Conservation (phyloP, 1,140 invertebrate species). For the Lepidostoma basale region DNA sequence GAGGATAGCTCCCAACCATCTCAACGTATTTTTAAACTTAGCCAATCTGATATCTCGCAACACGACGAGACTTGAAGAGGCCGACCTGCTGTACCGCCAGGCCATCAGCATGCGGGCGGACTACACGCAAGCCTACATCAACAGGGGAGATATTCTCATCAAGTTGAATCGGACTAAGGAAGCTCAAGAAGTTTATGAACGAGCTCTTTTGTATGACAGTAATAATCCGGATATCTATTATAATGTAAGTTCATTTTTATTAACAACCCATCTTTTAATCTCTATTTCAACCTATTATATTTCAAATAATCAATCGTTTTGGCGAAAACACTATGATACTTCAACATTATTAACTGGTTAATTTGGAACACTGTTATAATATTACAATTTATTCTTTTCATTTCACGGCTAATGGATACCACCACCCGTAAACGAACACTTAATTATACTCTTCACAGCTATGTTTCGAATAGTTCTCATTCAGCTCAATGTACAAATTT, state of each 20-base stretch:
- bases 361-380: too few species aligned
- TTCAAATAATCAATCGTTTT: too few species aligned
- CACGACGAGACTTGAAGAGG: constrained; percentile 88
- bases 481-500: too few species aligned
- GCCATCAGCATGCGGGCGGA: constrained; percentile 97
- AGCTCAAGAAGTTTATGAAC: constrained; percentile 93
- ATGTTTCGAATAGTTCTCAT: too few species aligned
- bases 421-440: too few species aligned
- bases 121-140: constrained; percentile 97
- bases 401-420: too few species aligned
- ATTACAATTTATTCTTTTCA: too few species aligned
- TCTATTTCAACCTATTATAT: not conserved
- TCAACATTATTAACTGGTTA: too few species aligned
- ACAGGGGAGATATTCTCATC: constrained; percentile 93
- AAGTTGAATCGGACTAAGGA: constrained; percentile 94
- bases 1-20: constrained; percentile 92
- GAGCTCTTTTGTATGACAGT: constrained; percentile 90
- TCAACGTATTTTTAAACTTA: constrained; percentile 95
- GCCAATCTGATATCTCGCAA: constrained; percentile 95
- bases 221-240: constrained; percentile 98
- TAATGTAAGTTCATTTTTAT: constrained; percentile 73
- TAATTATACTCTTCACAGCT: too few species aligned
- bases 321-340: too few species aligned
- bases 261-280: not conserved
- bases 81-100: constrained; percentile 90